phyloP scores from a whole-genome alignment of 2,888 invertebrate species.

The Tetheella fluctuosa region DNA sequence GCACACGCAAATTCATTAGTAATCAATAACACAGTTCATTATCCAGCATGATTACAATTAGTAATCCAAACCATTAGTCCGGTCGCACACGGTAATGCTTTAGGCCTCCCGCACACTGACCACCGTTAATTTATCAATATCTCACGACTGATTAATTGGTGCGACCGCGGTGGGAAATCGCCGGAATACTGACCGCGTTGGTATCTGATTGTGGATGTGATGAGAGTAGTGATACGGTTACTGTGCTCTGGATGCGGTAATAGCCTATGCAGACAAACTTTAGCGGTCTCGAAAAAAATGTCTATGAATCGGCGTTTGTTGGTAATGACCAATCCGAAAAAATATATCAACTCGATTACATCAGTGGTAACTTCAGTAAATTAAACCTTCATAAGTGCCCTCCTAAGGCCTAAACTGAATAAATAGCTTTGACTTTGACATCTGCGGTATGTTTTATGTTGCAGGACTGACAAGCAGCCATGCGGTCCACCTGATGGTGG shows the following conservation, averaged over 20 bases:
- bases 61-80: neutral
- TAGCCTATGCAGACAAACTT: too few relatives aligned
- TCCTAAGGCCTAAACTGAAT: too few relatives aligned
- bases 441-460: too few relatives aligned
- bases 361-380: too few relatives aligned
- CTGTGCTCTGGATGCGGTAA: constrained; percentile 1
- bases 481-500: too few relatives aligned
- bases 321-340: too few relatives aligned
- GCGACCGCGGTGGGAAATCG: constrained; percentile 34
- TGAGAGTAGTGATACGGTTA: neutral
- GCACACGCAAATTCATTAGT: neutral
- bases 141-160: constrained; percentile 42
- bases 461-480: too few relatives aligned
- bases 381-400: too few relatives aligned
- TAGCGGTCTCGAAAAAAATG: too few relatives aligned
- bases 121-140: constrained; percentile 49
- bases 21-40: neutral
- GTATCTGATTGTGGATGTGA: neutral
- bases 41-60: neutral
- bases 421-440: too few relatives aligned
- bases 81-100: constrained; percentile 15
- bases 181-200: constrained; percentile 26
- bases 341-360: too few relatives aligned
- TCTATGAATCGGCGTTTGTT: too few relatives aligned
- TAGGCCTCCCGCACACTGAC: constrained; percentile 31